These are phyloP conservation scores for Lontra canadensis DNA, from an alignment of 2,113 vertebrate genomes.

Conservation along the genomic window DNA sequence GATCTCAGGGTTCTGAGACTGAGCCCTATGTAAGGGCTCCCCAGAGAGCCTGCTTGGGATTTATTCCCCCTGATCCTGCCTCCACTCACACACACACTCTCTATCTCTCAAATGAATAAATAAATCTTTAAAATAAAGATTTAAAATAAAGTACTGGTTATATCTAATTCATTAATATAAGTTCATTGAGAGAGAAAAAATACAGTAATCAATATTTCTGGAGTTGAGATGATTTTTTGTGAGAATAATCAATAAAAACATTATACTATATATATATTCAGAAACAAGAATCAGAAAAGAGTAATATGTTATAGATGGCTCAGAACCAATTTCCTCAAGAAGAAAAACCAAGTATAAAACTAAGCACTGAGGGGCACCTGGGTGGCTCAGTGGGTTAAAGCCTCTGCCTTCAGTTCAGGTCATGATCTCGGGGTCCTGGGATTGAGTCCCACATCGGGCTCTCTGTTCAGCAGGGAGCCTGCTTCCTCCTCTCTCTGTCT, in stretches of 20 bases:
- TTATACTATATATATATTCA: background rate
- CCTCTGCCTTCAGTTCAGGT: too few species aligned
- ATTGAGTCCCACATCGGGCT: too few species aligned
- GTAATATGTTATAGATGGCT: background rate
- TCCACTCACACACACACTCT: background rate
- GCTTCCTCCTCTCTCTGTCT: too few species aligned
- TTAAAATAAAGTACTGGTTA: background rate
- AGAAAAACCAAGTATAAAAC: background rate
- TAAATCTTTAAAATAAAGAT: background rate
- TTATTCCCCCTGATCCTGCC: background rate
- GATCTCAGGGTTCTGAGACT: background rate
- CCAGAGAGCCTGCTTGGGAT: background rate
- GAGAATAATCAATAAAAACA: slow-evolving; percentile 5
- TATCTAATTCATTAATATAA: background rate
- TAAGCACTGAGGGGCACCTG: background rate
- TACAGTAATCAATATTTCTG: background rate
- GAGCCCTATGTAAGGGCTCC: background rate
- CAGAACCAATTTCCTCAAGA: background rate
- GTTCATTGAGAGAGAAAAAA: background rate
- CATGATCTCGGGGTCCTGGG: too few species aligned
- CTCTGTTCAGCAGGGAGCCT: too few species aligned
- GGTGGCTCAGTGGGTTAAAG: too few species aligned
- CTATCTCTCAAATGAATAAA: background rate
- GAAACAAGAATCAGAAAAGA: background rate
- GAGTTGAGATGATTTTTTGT: background rate